Base-by-base conservation (phyloP, 2,797 vertebrate genomes). In the Peromyscus melanophrys region DNA sequence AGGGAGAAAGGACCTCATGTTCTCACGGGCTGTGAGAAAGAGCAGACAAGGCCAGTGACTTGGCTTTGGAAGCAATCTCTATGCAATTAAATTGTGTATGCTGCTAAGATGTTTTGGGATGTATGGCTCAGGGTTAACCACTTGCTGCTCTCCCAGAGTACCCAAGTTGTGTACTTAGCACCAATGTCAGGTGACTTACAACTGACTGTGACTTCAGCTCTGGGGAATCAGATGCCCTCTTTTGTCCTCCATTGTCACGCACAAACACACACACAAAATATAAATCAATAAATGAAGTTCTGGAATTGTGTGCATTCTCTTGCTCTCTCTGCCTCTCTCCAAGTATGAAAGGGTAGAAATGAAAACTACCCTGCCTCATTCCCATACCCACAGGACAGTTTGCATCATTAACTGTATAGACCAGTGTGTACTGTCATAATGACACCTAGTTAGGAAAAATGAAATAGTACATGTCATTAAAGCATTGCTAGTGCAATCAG, bases 11-110 rank as follows among this genome's bases (percentile, higher is more conserved):
- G 16, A 52, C 37, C 61, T 92, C 85, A 9, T 25, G 25, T 71
- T 94, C 2, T 10, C 11, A 19, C 77, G 52, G 0, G 0, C 85
- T 85, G 1, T 3, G 23, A 82, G 69, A 52, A 85, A 65, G 49
- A 1, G 2, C 49, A 37, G 34, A 1, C 2, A 37, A 59, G 10
- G 2, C 61, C 31, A 81, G 27, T 13, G 21, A 5, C 6, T 2
- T 11, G 37, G 16, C 46, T 75, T 59, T 9, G 49, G 65, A 82
- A 87, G 40, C 23, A 82, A 73, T 78, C 0, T 52, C 34, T 65
- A 19, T 17, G 40, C 43, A 92, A 75, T 61, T 11, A 77, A 89
- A 61, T n/a, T 29, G 52, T 69, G 61, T 93, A 67, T 14, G 63
- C 19, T 59, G 63, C 8, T 71, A 14, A 27, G n/a, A 65, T 10